Evolutionary conservation across 2,888 invertebrate genomes (phyloP), one percentile per base, ranked within the genome.

Genomic region (Epirrhoe tristata): DNA sequence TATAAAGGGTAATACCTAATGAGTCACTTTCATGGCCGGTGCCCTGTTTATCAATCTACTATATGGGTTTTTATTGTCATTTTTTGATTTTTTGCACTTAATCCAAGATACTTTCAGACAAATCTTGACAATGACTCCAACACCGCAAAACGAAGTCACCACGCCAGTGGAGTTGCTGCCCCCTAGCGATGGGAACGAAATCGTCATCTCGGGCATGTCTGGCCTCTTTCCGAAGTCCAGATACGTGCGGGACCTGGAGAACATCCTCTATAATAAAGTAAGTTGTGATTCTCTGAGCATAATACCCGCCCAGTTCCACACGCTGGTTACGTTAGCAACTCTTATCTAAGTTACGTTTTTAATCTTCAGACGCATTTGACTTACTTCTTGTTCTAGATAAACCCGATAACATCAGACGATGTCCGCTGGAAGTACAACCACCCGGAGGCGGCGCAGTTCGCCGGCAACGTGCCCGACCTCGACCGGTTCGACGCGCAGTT

Each of bases 401-500:
- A 75, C 43, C 73, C 75, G 32, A 55, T 76, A 50, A 95, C 95
- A 8, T 94, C 93, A 17, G 95, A 95, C 74, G 92, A 94, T 63
- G 83, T 94, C 53, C 79, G 83, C 2, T 85, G 83, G 83, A 54
- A 73, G 6, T 81, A 74, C 67, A 74, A 75, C 4, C 81, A 85
- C 48, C 84, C 85, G 1, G 85, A 85, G 51, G 76, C 96, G 48
- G 95, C 96, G 0, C 90, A 93, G 53, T 89, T 95, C 58, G 90
- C 94, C 1, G 97, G 96, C 24, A 95, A 95, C 80, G 81, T 96
- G 0, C 89, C 92, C 14, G 90, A 93, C 14, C 83, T 96, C 7
- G 85, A 89, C n/a, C 95, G 95, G 72, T 96, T 96, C 75, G 96
- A 74, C 59, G 74, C 95, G 0, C 93, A 94, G 12, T 96, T 95